phyloP scores from a whole-genome alignment of 2,888 invertebrate genomes.

The Polyploca ridens region DNA sequence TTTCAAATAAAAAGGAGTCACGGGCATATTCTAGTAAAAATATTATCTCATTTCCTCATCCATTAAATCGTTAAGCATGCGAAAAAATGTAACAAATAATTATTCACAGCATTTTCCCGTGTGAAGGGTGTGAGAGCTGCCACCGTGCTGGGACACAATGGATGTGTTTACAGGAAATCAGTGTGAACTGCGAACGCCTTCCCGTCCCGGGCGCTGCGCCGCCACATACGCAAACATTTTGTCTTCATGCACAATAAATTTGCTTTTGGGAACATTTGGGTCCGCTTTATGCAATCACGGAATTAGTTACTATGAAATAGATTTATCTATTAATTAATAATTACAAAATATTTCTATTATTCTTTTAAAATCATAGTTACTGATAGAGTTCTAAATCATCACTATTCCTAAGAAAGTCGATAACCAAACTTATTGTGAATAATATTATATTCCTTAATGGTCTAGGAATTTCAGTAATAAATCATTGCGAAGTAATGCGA shows the following conservation, averaged over 20 bases:
- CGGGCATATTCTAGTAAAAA: constrained; percentile 11
- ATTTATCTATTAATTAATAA: neutral
- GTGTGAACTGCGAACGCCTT: constrained; percentile 53
- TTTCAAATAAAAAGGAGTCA: neutral
- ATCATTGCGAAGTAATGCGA: too few relatives aligned
- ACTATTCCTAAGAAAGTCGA: too few relatives aligned
- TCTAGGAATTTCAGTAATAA: too few relatives aligned
- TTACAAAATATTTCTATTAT: too few relatives aligned
- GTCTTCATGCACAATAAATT: constrained; percentile 49
- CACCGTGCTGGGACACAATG: constrained; percentile 62
- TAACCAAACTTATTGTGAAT: too few relatives aligned
- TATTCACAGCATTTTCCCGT: constrained; percentile 47
- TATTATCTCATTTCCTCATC: constrained; percentile 21
- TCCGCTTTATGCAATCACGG: neutral
- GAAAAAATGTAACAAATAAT: constrained; percentile 53
- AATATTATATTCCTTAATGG: too few relatives aligned
- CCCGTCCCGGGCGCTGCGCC: constrained; percentile 23
- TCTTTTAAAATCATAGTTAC: too few relatives aligned
- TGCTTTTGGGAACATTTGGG: constrained; percentile 28
- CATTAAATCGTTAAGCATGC: constrained; percentile 24
- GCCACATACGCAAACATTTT: constrained; percentile 48
- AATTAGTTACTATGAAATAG: neutral
- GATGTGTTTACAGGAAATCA: constrained; percentile 74
- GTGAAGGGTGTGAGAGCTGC: constrained; percentile 50
- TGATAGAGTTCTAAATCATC: too few relatives aligned